Base-by-base conservation (phyloP, 2,888 invertebrate genomes). In the Rhagonycha fulva region DNA sequence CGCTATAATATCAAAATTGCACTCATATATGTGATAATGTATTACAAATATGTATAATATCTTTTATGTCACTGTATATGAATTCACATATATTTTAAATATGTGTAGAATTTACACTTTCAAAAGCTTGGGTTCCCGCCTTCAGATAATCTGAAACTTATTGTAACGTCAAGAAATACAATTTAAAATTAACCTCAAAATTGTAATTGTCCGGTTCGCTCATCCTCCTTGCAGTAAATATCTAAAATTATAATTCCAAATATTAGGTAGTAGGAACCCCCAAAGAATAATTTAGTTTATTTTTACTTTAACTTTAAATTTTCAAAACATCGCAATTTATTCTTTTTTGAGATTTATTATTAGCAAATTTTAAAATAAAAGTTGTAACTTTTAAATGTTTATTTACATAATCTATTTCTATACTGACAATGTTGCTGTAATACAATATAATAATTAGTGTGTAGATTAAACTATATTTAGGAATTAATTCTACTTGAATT, bases 351-450 rank as follows among this genome's bases (percentile, higher is more conserved):
- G n/a, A 47, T 47, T 32, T 32, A 32, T 32, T 12, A 32, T 32
- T n/a, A 47, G n/a, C 47, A 47, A 47, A 47, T n/a, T 47, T 47
- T 47, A 47, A 47, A n/a, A n/a, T 47, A n/a, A n/a, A n/a, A 47
- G n/a, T 47, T 47, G 47, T 47, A 47, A 47, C n/a, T 47, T 47
- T n/a, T 47, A 47, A 47, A n/a, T 47, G 47, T 47, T 47, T 47
- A 47, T 47, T 47, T 47, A n/a, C n/a, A 47, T 47, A 63, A 23
- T 63, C 63, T 24, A 63, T 63, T 23, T 63, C 47, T 47, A 47
- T 47, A 47, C 47, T 47, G 47, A 47, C 47, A 75, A 71, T 74
- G 74, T 74, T 74, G 67, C 71, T 71, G 75, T 71, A 68, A 71
- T 66, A 62, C 66, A 67, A 71, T 47, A 47, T 47, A 47, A 71